These are phyloP conservation scores for Climacteris rufus DNA, from an alignment of 2,113 vertebrate genomes.

Conservation along the genomic window DNA sequence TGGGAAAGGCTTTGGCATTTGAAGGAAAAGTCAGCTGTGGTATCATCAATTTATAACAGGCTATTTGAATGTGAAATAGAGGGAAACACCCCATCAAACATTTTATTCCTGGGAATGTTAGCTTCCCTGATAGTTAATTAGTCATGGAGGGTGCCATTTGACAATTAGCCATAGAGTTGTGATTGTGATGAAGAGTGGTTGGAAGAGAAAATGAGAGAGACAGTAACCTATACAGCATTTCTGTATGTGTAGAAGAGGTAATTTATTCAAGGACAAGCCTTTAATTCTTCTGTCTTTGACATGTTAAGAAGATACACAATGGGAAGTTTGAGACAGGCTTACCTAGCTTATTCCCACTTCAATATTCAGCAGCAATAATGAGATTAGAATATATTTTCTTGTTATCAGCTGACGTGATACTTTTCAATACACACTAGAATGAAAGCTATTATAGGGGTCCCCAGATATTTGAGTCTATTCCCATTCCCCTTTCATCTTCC, in stretches of 20 bases:
- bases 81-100: not conserved
- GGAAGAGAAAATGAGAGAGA: not conserved
- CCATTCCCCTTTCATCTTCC: not conserved
- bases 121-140: conserved; percentile 32
- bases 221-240: not conserved
- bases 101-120: conserved; percentile 6
- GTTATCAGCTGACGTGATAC: not conserved
- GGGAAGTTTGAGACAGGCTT: not conserved
- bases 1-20: conserved; percentile 44
- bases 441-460: not conserved
- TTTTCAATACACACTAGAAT: not conserved
- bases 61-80: not conserved
- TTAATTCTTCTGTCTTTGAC: conserved; percentile 4
- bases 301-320: not conserved
- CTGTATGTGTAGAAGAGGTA: not conserved
- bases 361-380: conserved; percentile 17
- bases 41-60: conserved; percentile 10
- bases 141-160: not conserved
- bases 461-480: not conserved
- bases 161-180: not conserved
- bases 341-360: conserved; percentile 1
- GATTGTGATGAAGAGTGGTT: not conserved
- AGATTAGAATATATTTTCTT: conserved; percentile 23
- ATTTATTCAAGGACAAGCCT: not conserved
- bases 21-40: conserved; percentile 36